Percentiles rank a stretch among this genome's conserved stretches.
phyloP scores from a whole-genome alignment of 2,888 invertebrate genomes.

The Apantesis nais region DNA sequence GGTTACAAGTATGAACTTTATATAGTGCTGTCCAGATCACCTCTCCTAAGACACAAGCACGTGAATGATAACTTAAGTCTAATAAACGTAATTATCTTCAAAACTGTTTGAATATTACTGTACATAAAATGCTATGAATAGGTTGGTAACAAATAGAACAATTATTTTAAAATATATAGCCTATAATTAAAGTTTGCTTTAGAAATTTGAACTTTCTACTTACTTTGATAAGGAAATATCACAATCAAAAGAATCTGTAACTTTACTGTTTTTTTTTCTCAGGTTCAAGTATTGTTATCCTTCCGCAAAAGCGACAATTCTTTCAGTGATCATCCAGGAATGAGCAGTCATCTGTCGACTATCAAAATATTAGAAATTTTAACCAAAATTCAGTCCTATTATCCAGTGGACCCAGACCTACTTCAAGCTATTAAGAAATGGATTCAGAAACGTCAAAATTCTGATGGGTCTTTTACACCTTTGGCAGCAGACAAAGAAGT shows the following conservation, averaged over 20 bases:
- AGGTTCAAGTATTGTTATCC: conserved; percentile 87
- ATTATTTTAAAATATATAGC: too few species aligned
- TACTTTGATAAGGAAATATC: not conserved
- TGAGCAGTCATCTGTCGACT: conserved; percentile 87
- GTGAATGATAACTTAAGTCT: too few species aligned
- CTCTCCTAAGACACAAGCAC: too few species aligned
- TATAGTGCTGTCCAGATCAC: not conserved
- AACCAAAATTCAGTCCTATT: conserved; percentile 86
- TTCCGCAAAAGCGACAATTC: conserved; percentile 88
- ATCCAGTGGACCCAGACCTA: conserved; percentile 87
- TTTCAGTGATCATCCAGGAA: conserved; percentile 88
- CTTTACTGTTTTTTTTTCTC: conserved; percentile 21
- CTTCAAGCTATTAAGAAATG: conserved; percentile 86
- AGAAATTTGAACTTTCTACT: too few species aligned
- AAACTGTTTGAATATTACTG: not conserved
- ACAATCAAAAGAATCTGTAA: not conserved
- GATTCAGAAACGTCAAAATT: conserved; percentile 86
- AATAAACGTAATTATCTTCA: too few species aligned
- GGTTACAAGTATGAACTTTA: too few species aligned
- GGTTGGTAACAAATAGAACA: not conserved
- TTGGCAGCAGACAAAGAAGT: conserved; percentile 86
- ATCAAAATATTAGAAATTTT: conserved; percentile 86
- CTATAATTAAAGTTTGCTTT: too few species aligned
- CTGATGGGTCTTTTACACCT: conserved; percentile 87
- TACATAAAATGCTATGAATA: not conserved